Percentiles rank a stretch among this genome's conserved stretches.
Conservation (phyloP, 2,113 vertebrate species). For the Crotalus horridus region DNA sequence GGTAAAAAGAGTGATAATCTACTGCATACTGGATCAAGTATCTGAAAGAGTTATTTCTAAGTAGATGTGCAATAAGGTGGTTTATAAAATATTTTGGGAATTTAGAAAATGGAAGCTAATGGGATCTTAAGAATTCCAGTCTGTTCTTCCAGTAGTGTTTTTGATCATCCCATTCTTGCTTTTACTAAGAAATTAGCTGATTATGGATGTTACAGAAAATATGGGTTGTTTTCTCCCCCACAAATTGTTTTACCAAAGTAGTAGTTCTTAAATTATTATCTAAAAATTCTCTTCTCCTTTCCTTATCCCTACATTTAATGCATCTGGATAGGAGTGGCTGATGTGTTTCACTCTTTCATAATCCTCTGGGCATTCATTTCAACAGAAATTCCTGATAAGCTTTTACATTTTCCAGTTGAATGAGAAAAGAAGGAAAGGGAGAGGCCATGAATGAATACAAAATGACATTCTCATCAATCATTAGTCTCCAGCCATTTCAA, state of each 20-base stretch:
- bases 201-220: background rate
- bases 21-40: background rate
- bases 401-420: conserved; percentile 34
- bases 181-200: background rate
- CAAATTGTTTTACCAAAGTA: conserved; percentile 49
- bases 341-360: conserved; percentile 36
- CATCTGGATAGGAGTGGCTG: conserved; percentile 64
- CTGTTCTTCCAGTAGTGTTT: background rate
- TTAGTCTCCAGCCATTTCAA: conserved; percentile 57
- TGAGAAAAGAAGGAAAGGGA: conserved; percentile 48
- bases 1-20: background rate
- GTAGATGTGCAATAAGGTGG: background rate
- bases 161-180: background rate
- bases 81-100: background rate
- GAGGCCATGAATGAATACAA: conserved; percentile 52
- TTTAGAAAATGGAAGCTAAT: background rate
- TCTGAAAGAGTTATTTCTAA: background rate
- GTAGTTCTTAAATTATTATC: conserved; percentile 53
- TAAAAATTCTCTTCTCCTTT: conserved; percentile 44
- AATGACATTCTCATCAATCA: conserved; percentile 66
- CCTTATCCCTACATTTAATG: conserved; percentile 49
- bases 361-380: conserved; percentile 54
- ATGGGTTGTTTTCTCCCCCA: conserved; percentile 30
- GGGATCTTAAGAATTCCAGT: background rate
- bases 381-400: conserved; percentile 59